A percentile compares a stretch with the other conserved stretches of the same genome.
These are phyloP conservation scores for Lethocerus indicus DNA, from an alignment of 1,140 invertebrate genomes.

Conservation along the genomic window DNA sequence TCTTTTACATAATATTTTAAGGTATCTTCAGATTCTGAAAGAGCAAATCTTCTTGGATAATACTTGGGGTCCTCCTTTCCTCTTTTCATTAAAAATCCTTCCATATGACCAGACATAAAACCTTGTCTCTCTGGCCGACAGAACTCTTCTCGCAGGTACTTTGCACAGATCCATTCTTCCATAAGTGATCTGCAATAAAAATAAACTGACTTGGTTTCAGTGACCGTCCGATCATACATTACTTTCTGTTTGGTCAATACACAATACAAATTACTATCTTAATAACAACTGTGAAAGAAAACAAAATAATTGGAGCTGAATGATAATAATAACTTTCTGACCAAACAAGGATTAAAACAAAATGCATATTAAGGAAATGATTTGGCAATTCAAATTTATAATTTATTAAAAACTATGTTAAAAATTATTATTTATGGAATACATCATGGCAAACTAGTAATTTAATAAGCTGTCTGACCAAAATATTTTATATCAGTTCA, in stretches of 20 bases:
- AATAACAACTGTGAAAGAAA: not conserved
- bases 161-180: conserved; percentile 82
- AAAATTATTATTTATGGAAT: no score
- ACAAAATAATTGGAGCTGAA: not conserved
- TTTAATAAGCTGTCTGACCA: no score
- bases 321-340: not conserved
- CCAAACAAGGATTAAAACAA: not conserved
- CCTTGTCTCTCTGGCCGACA: conserved; percentile 53
- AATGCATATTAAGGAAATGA: not conserved
- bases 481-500: no score
- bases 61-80: conserved; percentile 74
- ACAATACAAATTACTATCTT: conserved; percentile 1
- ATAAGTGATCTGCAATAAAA: conserved; percentile 51
- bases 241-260: not conserved
- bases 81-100: conserved; percentile 74
- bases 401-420: no score
- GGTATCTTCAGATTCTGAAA: conserved; percentile 61
- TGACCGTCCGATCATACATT: not conserved
- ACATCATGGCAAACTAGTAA: no score
- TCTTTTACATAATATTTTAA: conserved; percentile 77
- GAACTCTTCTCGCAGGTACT: conserved; percentile 81
- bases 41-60: conserved; percentile 64
- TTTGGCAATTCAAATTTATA: no score
- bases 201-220: not conserved
- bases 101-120: conserved; percentile 62